Evolutionary conservation across 2,797 vertebrate species (phyloP).

Genomic region (Oryzias dopingdopingensis): DNA sequence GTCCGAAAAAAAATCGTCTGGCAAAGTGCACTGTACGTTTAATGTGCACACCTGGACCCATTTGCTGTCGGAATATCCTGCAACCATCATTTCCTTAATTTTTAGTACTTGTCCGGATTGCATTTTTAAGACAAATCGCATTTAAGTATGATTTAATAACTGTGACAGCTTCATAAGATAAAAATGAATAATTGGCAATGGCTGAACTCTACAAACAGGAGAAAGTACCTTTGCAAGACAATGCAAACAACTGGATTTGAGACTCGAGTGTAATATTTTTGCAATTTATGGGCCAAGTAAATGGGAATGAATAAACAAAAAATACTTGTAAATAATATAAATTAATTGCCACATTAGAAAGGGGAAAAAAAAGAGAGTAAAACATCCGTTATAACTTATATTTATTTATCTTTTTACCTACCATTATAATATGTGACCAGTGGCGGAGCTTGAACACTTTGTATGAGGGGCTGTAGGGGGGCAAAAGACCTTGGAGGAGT

Average conservation of each 20-base stretch:
- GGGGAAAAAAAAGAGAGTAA: too few relatives aligned
- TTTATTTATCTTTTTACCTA: too few relatives aligned
- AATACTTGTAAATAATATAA: too few relatives aligned
- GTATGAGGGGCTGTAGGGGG: too few relatives aligned
- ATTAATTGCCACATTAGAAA: too few relatives aligned
- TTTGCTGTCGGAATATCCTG: conserved; percentile 43
- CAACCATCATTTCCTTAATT: conserved; percentile 21
- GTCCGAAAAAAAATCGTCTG: conserved; percentile 40
- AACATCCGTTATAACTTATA: too few relatives aligned
- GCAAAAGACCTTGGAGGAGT: too few relatives aligned
- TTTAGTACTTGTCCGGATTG: conserved; percentile 17
- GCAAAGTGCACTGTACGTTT: conserved; percentile 33
- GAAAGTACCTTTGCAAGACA: conserved; percentile 50
- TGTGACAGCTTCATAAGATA: conserved; percentile 69
- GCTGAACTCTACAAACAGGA: conserved; percentile 48
- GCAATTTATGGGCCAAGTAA: too few relatives aligned
- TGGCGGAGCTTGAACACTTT: too few relatives aligned
- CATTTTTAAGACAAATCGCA: conserved; percentile 59
- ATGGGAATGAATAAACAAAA: too few relatives aligned
- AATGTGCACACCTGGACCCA: conserved; percentile 54
- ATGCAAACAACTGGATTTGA: conserved; percentile 12
- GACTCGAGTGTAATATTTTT: too few relatives aligned
- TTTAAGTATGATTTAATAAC: conserved; percentile 47
- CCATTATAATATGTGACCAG: too few relatives aligned
- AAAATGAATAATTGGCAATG: conserved; percentile 62